These are phyloP conservation scores for Plotosus lineatus DNA, from an alignment of 2,113 vertebrate species.

Conservation along the genomic window DNA sequence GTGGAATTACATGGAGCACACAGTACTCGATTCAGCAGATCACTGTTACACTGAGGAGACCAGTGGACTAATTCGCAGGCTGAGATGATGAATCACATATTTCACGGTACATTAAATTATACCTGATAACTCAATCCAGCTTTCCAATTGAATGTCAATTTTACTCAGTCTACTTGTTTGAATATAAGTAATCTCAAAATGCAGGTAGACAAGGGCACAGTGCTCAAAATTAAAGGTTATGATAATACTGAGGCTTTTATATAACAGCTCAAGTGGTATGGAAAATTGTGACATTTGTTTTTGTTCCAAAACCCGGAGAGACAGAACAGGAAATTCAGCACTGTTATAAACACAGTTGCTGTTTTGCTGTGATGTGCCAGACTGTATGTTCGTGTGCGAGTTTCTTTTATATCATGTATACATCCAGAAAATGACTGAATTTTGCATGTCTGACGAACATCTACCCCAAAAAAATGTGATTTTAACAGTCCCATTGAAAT, in stretches of 20 bases:
- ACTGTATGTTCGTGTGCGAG: neutral
- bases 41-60: neutral
- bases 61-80: neutral
- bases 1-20: neutral
- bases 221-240: neutral
- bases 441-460: constrained; percentile 7
- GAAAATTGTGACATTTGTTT: neutral
- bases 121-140: neutral
- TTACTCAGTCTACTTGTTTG: neutral
- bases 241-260: constrained; percentile 16
- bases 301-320: neutral
- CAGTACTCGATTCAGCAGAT: neutral
- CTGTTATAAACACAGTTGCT: neutral
- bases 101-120: neutral
- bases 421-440: neutral
- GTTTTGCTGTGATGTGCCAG: neutral
- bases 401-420: constrained; percentile 2
- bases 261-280: neutral
- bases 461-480: neutral
- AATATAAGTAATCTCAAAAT: constrained; percentile 8
- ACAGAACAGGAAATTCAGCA: neutral
- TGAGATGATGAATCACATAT: neutral
- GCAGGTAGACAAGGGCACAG: constrained; percentile 9
- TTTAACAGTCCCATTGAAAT: neutral
- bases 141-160: neutral